These are phyloP conservation scores for Hippoglossus stenolepis DNA, from an alignment of 2,113 vertebrate genomes.

Conservation along the genomic window DNA sequence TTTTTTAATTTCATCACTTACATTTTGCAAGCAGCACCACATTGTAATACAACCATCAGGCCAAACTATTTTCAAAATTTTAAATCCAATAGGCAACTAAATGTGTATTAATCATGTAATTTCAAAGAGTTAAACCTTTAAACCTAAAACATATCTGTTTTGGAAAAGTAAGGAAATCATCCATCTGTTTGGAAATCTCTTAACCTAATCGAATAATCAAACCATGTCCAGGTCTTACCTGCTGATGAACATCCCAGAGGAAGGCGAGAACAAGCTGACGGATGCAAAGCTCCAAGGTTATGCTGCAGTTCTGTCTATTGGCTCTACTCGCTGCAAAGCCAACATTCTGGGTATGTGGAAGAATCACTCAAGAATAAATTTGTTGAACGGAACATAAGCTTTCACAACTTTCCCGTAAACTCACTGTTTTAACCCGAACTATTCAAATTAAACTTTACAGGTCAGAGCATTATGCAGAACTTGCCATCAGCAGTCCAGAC, in stretches of 20 bases:
- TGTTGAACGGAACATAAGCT: neutral
- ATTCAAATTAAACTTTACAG: constrained; percentile 73
- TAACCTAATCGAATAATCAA: constrained; percentile 3
- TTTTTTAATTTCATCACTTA: neutral
- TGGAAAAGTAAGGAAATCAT: neutral
- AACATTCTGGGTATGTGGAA: constrained; percentile 88
- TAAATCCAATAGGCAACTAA: too few species aligned
- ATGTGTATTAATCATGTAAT: too few species aligned
- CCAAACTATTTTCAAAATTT: too few species aligned
- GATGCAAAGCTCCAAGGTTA: constrained; percentile 94
- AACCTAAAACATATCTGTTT: neutral
- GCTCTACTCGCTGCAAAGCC: constrained; percentile 93
- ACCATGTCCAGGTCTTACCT: constrained; percentile 89
- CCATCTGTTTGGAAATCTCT: neutral
- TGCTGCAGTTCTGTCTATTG: constrained; percentile 93
- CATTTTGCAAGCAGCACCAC: too few species aligned
- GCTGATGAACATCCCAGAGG: constrained; percentile 92
- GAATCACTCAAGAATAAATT: neutral
- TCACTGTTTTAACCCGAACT: constrained; percentile 5
- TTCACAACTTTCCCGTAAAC: neutral
- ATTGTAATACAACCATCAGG: too few species aligned
- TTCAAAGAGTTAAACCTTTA: neutral
- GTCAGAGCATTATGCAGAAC: constrained; percentile 91
- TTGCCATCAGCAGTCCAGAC: constrained; percentile 91
- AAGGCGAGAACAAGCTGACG: constrained; percentile 88